These are phyloP conservation scores for Phragmatobia fuliginosa DNA, from an alignment of 2,888 invertebrate genomes.

Conservation along the genomic window DNA sequence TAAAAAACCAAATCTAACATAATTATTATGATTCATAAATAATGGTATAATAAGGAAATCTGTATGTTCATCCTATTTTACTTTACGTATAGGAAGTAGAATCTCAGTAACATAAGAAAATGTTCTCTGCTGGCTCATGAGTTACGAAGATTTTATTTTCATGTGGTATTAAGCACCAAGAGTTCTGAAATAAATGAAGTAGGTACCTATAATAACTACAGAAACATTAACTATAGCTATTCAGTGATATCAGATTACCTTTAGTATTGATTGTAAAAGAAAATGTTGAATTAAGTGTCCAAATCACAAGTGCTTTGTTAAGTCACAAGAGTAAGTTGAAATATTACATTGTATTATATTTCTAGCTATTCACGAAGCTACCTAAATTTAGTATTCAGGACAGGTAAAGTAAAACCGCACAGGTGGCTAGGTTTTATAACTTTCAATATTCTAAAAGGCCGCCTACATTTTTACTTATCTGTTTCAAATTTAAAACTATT, in stretches of 20 bases:
- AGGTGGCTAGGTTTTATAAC: constrained; percentile 7
- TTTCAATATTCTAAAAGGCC: constrained; percentile 13
- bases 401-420: constrained; percentile 23
- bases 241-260: background rate
- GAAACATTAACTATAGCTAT: background rate
- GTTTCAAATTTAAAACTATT: constrained; percentile 5
- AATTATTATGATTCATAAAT: background rate
- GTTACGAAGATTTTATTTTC: no score
- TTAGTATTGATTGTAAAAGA: background rate
- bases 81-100: background rate
- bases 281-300: background rate
- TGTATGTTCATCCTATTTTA: background rate
- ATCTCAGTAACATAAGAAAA: background rate
- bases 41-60: background rate
- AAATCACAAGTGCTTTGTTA: background rate
- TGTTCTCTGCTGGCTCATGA: no score
- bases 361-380: background rate
- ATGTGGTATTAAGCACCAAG: no score
- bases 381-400: constrained; percentile 8
- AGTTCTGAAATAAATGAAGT: no score
- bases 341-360: background rate
- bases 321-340: background rate
- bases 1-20: background rate
- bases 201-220: background rate
- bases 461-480: constrained; percentile 23